Conservation (phyloP, 2,888 invertebrate species). For the Nomada ruficornis region DNA sequence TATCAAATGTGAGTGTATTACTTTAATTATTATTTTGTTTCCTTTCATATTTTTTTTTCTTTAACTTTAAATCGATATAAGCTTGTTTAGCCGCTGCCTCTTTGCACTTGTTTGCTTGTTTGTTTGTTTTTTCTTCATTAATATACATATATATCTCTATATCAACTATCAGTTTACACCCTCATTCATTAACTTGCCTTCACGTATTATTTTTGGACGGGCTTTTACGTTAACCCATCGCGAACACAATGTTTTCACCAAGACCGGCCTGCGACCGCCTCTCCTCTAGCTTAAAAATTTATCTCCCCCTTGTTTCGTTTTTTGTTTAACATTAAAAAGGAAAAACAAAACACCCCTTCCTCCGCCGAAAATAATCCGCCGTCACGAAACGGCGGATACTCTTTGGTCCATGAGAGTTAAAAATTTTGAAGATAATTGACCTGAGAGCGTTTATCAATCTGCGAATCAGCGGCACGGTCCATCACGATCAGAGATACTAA, state of each 20-base stretch:
- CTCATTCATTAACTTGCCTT: not conserved
- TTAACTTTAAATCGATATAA: slow-evolving; percentile 72
- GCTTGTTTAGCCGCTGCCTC: slow-evolving; percentile 82
- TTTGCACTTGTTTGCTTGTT: slow-evolving; percentile 62
- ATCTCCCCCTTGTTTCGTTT: not conserved
- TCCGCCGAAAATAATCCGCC: slow-evolving; percentile 56
- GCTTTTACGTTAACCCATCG: slow-evolving; percentile 61
- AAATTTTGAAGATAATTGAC: slow-evolving; percentile 70
- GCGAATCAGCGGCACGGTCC: slow-evolving; percentile 66
- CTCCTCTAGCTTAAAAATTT: not conserved
- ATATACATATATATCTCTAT: slow-evolving; percentile 56
- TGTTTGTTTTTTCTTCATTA: slow-evolving; percentile 45
- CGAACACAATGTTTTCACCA: slow-evolving; percentile 59
- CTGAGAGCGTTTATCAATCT: slow-evolving; percentile 63
- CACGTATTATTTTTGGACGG: slow-evolving; percentile 53
- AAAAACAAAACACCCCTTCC: slow-evolving; percentile 21
- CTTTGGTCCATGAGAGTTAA: slow-evolving; percentile 71
- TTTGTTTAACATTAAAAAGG: slow-evolving; percentile 2
- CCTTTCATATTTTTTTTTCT: slow-evolving; percentile 67
- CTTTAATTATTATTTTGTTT: slow-evolving; percentile 73
- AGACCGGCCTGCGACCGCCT: slow-evolving; percentile 43
- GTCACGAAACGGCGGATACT: slow-evolving; percentile 46
- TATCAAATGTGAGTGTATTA: slow-evolving; percentile 82
- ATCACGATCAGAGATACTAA: slow-evolving; percentile 43
- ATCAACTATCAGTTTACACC: slow-evolving; percentile 62